phyloP scores from a whole-genome alignment of 2,797 vertebrate genomes.

The Pseudochirops cupreus region DNA sequence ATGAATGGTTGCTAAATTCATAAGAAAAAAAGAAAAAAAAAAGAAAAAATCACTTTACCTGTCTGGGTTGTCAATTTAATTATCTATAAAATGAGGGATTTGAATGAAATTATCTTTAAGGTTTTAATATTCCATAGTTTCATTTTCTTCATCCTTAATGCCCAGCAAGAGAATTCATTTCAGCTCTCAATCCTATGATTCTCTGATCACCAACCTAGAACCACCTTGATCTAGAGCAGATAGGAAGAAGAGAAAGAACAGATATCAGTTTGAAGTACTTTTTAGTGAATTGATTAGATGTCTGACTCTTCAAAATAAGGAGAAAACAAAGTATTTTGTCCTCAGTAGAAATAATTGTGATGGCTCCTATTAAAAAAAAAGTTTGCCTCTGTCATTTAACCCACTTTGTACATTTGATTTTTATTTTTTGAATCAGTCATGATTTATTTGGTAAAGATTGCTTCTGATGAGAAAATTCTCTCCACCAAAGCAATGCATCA shows the following conservation, averaged over 20 bases:
- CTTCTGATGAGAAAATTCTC: neutral
- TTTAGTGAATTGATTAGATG: neutral
- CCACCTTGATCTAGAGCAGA: neutral
- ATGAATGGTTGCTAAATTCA: neutral
- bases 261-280: neutral
- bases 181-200: neutral
- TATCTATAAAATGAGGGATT: neutral
- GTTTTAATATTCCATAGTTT: neutral
- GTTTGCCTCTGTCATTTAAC: neutral
- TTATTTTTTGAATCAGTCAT: constrained; percentile 13
- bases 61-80: neutral
- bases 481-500: neutral
- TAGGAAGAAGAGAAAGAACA: neutral
- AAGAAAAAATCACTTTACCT: neutral
- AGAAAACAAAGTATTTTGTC: neutral
- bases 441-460: constrained; percentile 6
- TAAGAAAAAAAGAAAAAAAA: neutral
- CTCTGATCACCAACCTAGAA: neutral
- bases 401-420: neutral
- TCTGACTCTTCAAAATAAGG: neutral
- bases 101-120: neutral
- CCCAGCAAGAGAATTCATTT: neutral
- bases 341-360: neutral
- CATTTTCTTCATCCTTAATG: neutral
- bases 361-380: neutral